Conservation (phyloP, 1,140 invertebrate species). For the Drosophila lacertosa region DNA sequence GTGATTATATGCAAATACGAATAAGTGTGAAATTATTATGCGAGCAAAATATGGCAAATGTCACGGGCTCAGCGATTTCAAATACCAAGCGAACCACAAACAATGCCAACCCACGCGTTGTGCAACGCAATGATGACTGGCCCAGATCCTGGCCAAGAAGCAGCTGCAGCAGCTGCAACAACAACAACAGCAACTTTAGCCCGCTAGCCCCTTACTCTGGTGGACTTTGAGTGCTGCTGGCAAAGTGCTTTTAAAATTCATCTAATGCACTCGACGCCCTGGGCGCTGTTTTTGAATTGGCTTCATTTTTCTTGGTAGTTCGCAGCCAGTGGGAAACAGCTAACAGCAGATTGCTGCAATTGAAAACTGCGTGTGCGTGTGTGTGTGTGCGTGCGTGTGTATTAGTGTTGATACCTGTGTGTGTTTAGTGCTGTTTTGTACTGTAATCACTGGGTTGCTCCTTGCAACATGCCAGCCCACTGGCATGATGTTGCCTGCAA, state of each 20-base stretch:
- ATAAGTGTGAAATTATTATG: constrained; percentile 22
- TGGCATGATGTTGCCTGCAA: constrained; percentile 14
- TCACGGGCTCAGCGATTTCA: constrained; percentile 6
- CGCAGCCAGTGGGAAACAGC: constrained; percentile 27
- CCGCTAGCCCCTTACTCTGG: neutral
- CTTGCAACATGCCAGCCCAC: constrained; percentile 1
- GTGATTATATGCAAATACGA: constrained; percentile 26
- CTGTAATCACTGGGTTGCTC: constrained; percentile 55
- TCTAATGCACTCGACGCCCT: constrained; percentile 71
- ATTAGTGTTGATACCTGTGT: constrained; percentile 43
- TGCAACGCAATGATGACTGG: constrained; percentile 50
- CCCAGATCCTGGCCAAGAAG: constrained; percentile 36
- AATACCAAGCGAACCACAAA: neutral
- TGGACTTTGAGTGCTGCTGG: constrained; percentile 45
- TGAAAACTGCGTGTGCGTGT: constrained; percentile 26
- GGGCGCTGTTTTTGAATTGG: constrained; percentile 41
- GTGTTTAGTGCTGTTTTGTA: constrained; percentile 30
- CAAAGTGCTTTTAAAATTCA: constrained; percentile 77
- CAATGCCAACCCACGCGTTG: constrained; percentile 44
- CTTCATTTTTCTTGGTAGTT: constrained; percentile 55
- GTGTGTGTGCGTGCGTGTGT: constrained; percentile 13
- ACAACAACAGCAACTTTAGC: neutral
- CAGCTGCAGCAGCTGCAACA: neutral
- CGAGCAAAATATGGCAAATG: constrained; percentile 13
- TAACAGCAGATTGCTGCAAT: constrained; percentile 46